These are phyloP conservation scores for Micrasema minimum DNA, from an alignment of 1,140 invertebrate species.

Conservation along the genomic window DNA sequence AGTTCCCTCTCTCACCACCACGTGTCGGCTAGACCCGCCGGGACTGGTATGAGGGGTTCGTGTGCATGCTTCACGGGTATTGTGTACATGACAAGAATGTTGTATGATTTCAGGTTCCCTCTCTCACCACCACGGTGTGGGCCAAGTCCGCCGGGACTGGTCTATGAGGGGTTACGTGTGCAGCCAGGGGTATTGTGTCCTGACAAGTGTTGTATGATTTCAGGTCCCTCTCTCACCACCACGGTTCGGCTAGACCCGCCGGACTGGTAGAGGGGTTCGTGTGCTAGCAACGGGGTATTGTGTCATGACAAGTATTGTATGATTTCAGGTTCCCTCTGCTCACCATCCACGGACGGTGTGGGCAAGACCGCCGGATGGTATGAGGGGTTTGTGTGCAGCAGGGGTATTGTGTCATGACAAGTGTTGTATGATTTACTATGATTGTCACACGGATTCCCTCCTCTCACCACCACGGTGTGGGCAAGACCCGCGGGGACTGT, in stretches of 20 bases:
- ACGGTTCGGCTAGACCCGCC: conserved; percentile 78
- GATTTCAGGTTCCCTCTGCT: conserved; percentile 73
- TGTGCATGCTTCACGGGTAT: conserved; percentile 70
- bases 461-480: conserved; percentile 80
- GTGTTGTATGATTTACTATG: no score
- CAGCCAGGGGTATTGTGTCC: conserved; percentile 67
- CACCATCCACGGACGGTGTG: conserved; percentile 82
- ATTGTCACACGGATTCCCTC: no score
- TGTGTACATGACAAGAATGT: no score
- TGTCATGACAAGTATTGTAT: no score
- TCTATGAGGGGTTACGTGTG: conserved; percentile 68
- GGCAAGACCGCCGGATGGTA: conserved; percentile 77
- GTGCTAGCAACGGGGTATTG: conserved; percentile 69
- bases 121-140: conserved; percentile 80
- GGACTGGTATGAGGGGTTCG: no score
- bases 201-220: no score
- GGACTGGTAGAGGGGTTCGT: no score
- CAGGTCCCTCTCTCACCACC: conserved; percentile 81
- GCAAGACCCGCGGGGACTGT: conserved; percentile 75
- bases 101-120: conserved; percentile 70
- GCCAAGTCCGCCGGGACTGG: conserved; percentile 75
- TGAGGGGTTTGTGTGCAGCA: conserved; percentile 62
- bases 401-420: no score
- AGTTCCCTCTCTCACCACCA: conserved; percentile 81
- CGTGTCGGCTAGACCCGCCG: conserved; percentile 76